These are phyloP conservation scores for Pimephales promelas DNA, from an alignment of 2,113 vertebrate species.

Conservation along the genomic window DNA sequence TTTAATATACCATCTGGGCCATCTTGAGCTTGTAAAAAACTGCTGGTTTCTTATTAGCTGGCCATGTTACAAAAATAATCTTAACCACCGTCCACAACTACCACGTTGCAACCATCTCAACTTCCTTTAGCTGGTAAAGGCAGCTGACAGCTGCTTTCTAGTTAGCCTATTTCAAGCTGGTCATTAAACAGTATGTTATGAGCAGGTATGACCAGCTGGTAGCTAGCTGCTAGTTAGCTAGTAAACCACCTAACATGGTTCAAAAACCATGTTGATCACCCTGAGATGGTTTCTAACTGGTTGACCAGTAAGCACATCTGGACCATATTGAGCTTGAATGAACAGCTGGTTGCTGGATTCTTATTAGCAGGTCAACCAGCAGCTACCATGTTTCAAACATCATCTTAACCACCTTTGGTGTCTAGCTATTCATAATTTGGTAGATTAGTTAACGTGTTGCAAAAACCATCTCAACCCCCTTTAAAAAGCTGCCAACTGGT, in stretches of 20 bases:
- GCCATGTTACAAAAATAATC: not conserved
- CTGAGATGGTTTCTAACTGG: not conserved
- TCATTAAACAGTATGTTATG: too few relatives aligned
- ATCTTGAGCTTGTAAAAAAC: not conserved
- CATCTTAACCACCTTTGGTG: not conserved
- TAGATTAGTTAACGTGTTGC: not conserved
- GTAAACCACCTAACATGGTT: not conserved
- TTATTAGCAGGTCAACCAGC: not conserved
- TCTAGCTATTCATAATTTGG: not conserved
- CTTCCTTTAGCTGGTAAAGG: too few relatives aligned
- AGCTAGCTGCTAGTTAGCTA: not conserved
- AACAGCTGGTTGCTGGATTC: not conserved
- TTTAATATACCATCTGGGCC: not conserved
- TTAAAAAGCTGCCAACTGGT: not conserved
- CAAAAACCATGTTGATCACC: not conserved
- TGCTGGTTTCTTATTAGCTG: not conserved
- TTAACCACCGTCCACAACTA: not conserved
- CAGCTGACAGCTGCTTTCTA: not conserved
- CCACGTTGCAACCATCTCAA: not conserved
- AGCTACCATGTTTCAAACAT: not conserved
- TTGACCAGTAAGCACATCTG: not conserved
- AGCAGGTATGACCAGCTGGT: not conserved
- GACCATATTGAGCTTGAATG: not conserved
- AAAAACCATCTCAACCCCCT: not conserved
- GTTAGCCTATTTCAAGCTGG: not conserved